Percentiles rank a stretch among this genome's conserved stretches.
Evolutionary conservation across 1,140 invertebrate genomes (phyloP).

Genomic region (Drosophila burlai): DNA sequence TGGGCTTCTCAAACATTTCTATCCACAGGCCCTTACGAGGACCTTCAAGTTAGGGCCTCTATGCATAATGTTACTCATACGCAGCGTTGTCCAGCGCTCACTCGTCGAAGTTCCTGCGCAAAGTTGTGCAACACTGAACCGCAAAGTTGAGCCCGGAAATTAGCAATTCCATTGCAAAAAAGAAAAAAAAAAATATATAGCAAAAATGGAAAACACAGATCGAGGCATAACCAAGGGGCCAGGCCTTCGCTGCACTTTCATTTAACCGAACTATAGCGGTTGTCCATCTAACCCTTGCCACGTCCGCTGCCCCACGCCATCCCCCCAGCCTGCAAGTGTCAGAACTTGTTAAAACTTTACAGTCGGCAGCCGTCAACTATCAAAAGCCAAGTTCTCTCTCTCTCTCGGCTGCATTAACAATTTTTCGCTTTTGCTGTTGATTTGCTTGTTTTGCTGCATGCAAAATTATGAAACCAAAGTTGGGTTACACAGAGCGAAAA

Average conservation of each 20-base stretch:
- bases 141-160: slow-evolving; percentile 79
- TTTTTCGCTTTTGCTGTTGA: slow-evolving; percentile 42
- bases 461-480: slow-evolving; percentile 68
- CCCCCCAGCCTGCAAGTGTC: slow-evolving; percentile 68
- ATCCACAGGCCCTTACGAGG: slow-evolving; percentile 4
- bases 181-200: slow-evolving; percentile 21
- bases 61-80: slow-evolving; percentile 54
- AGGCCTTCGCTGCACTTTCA: slow-evolving; percentile 50
- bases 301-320: not conserved
- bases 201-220: slow-evolving; percentile 29
- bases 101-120: slow-evolving; percentile 31
- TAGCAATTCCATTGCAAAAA: slow-evolving; percentile 80
- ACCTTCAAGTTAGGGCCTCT: slow-evolving; percentile 34
- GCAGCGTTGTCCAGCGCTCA: slow-evolving; percentile 23
- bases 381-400: slow-evolving; percentile 48
- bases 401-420: slow-evolving; percentile 44
- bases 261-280: slow-evolving; percentile 50
- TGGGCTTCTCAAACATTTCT: not conserved
- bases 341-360: slow-evolving; percentile 82
- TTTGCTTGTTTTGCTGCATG: slow-evolving; percentile 55
- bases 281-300: slow-evolving; percentile 38
- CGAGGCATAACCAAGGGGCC: slow-evolving; percentile 38
- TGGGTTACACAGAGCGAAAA: slow-evolving; percentile 14
- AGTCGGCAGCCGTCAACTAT: slow-evolving; percentile 71
- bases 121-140: slow-evolving; percentile 66